Base-by-base conservation (phyloP, 2,888 invertebrate species). In the Zhengitettix transpicula region DNA sequence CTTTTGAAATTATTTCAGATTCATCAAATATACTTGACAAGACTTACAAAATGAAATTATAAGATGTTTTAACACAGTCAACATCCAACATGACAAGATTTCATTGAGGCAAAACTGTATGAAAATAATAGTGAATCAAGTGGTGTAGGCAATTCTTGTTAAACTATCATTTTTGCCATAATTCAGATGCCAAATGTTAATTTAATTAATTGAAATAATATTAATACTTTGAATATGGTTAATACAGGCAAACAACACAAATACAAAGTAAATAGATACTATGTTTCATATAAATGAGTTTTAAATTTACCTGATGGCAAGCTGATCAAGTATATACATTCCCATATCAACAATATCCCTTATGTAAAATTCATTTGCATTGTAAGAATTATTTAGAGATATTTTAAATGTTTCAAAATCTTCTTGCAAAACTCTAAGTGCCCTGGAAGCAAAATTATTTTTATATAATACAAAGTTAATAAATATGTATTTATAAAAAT, bases 351-450 rank as follows among this genome's bases (percentile, higher is more conserved):
- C 81, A 1, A 89, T 79, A 67, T 90, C 85, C 70, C 85, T 85
- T 5, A 90, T 82, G 67, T 90, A 90, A 69, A 91, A 91, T 64
- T 90, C 90, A 67, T 91, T 90, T 0, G 81, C 81, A 58, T 85
- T 78, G 67, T 89, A 90, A 0, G 90, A 89, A 56, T 83, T 77
- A 70, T 89, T 88, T 1, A 90, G 71, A 68, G 85, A 89, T 0
- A 71, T 65, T 65, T 84, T 81, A 56, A 91, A 78, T 14, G 83
- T 79, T 57, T 83, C 81, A n/a, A 85, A 71, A 70, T 88, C 87
- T 41, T 83, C 81, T 69, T 86, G 84, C 54, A 91, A 78, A 0
- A 83, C 80, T 81, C 66, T 63, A 10, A 68, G 64, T 61, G 69
- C 65, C 52, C 71, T 72, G 63, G 28, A 67, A 66, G 57, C 60